phyloP scores from a whole-genome alignment of 2,888 invertebrate genomes.

The Dryadula phaetusa region DNA sequence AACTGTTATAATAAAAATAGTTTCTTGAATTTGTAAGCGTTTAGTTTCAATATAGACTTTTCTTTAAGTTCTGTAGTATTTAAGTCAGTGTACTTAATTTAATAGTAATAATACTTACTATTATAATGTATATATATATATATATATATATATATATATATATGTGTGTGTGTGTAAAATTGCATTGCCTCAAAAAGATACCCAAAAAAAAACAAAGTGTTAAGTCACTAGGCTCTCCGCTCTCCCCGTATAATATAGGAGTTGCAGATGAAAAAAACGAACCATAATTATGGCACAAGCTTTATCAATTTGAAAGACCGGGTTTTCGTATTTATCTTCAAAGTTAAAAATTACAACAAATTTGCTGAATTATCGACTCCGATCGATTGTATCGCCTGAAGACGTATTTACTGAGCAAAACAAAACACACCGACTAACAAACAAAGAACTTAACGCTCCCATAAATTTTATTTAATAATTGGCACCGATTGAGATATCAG shows the following conservation, averaged over 20 bases:
- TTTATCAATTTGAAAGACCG: slow-evolving; percentile 5
- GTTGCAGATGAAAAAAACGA: not conserved
- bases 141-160: no score
- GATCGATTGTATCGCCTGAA: slow-evolving; percentile 41
- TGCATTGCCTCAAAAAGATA: no score
- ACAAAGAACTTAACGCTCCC: slow-evolving; percentile 63
- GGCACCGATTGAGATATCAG: slow-evolving; percentile 72
- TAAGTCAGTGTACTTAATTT: no score
- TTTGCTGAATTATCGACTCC: slow-evolving; percentile 25
- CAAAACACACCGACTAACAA: slow-evolving; percentile 54
- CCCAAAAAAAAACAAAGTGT: not conserved
- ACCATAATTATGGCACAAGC: not conserved
- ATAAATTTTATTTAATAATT: slow-evolving; percentile 66
- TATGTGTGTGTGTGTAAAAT: no score
- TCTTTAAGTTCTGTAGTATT: no score
- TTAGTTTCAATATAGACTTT: no score
- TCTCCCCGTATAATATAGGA: not conserved
- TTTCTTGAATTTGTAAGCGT: no score
- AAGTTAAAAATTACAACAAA: slow-evolving; percentile 30
- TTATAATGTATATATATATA: no score
- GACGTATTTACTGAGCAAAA: slow-evolving; percentile 42
- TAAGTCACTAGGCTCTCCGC: not conserved
- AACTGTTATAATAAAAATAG: no score
- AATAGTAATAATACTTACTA: no score
- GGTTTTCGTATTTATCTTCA: slow-evolving; percentile 19